A percentile compares a stretch with the other conserved stretches of the same genome.
These are phyloP conservation scores for Nemurella pictetii DNA, from an alignment of 2,888 invertebrate species.

Conservation along the genomic window DNA sequence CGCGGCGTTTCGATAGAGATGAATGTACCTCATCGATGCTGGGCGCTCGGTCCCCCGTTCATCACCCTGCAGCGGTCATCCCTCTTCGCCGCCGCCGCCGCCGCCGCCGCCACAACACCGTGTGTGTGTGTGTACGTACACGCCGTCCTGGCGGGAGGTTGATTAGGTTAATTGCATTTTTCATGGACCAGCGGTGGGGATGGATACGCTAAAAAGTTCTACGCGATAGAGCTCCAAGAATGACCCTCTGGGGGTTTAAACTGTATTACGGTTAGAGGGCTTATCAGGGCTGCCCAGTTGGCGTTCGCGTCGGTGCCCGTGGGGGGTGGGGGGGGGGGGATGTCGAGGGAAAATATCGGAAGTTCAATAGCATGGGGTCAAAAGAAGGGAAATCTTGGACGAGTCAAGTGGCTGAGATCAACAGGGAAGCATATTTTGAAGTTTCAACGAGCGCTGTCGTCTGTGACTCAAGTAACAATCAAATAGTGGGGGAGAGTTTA, in stretches of 20 bases:
- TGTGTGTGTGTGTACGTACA: not conserved
- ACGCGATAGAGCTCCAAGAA: constrained; percentile 34
- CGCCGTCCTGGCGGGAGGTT: constrained; percentile 5
- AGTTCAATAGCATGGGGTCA: not conserved
- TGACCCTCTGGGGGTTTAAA: constrained; percentile 32
- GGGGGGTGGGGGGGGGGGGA: not conserved
- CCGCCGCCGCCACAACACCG: not conserved
- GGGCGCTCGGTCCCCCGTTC: constrained; percentile 21
- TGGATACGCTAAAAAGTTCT: constrained; percentile 34
- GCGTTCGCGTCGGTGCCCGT: no score
- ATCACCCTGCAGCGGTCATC: constrained; percentile 30
- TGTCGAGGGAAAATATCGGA: not conserved
- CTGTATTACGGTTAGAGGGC: not conserved
- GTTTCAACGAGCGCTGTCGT: not conserved
- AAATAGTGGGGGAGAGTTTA: not conserved
- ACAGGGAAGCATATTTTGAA: not conserved
- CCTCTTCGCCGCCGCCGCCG: not conserved
- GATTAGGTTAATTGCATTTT: constrained; percentile 41
- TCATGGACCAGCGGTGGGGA: constrained; percentile 36
- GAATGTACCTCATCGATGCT: constrained; percentile 33
- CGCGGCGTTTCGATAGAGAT: constrained; percentile 33
- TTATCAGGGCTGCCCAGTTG: constrained; percentile 1
- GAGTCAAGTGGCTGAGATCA: not conserved
- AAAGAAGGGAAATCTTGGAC: not conserved
- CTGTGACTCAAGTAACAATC: not conserved